Evolutionary conservation across 2,888 invertebrate species (phyloP).

Genomic region (Homarus gammarus): DNA sequence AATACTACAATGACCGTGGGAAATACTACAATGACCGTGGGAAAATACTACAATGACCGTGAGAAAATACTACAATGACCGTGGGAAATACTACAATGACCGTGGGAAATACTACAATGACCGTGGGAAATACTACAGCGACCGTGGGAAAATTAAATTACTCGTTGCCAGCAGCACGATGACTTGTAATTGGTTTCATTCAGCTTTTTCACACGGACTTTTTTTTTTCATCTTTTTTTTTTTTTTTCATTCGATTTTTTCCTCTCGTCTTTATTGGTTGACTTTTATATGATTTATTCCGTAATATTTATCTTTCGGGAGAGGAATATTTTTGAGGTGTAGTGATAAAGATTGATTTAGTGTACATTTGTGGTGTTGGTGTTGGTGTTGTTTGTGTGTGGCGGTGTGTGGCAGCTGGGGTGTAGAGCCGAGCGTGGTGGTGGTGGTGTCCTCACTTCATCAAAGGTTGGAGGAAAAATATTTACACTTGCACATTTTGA

Average conservation of each 20-base stretch:
- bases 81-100: neutral
- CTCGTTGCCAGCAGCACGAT: neutral
- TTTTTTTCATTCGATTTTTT: no score
- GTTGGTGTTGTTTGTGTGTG: neutral
- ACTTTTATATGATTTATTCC: no score
- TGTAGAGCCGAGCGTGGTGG: neutral
- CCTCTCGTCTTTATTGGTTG: neutral
- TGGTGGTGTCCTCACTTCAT: neutral
- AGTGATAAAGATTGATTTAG: no score
- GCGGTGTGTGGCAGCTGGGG: neutral
- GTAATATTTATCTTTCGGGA: no score
- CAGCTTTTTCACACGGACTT: neutral
- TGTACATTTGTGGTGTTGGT: no score
- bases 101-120: neutral
- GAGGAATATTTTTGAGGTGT: no score
- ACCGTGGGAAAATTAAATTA: neutral
- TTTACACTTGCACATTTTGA: neutral
- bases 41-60: neutral
- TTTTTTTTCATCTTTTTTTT: neutral
- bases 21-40: no score
- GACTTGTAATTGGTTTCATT: neutral
- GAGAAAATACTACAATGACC: neutral
- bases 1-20: no score
- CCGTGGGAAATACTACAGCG: neutral
- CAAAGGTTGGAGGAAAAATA: neutral